phyloP scores from a whole-genome alignment of 2,888 invertebrate species.

The Phalera bucephala region DNA sequence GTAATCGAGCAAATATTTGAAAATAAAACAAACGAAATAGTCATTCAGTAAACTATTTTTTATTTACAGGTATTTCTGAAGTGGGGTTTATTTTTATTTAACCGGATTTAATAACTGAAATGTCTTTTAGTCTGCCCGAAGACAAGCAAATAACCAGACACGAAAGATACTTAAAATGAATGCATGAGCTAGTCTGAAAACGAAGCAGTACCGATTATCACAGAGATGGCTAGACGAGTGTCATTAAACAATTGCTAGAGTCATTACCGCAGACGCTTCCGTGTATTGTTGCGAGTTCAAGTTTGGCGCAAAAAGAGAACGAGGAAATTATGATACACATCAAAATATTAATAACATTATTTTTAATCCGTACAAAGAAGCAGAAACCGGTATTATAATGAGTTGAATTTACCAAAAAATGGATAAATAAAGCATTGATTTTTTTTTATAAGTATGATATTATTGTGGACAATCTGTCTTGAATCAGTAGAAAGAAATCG shows the following conservation, averaged over 20 bases:
- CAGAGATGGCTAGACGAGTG: constrained; percentile 50
- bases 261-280: constrained; percentile 52
- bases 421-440: too few relatives aligned
- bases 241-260: constrained; percentile 54
- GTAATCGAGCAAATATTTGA: constrained; percentile 33
- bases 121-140: too few relatives aligned
- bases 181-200: constrained; percentile 31
- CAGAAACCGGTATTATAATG: too few relatives aligned
- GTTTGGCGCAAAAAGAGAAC: constrained; percentile 31
- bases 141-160: not conserved
- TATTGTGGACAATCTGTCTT: too few relatives aligned
- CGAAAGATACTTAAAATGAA: constrained; percentile 7
- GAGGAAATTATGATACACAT: constrained; percentile 9
- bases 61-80: constrained; percentile 2
- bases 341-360: not conserved
- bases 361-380: too few relatives aligned
- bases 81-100: constrained; percentile 7
- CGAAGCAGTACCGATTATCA: constrained; percentile 39
- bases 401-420: too few relatives aligned
- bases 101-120: too few relatives aligned
- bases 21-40: constrained; percentile 32
- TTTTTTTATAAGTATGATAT: too few relatives aligned
- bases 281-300: constrained; percentile 51
- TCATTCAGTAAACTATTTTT: constrained; percentile 7
- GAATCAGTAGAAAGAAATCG: too few relatives aligned